These are phyloP conservation scores for Drosophila triauraria DNA, from an alignment of 1,140 invertebrate genomes.

Conservation along the genomic window DNA sequence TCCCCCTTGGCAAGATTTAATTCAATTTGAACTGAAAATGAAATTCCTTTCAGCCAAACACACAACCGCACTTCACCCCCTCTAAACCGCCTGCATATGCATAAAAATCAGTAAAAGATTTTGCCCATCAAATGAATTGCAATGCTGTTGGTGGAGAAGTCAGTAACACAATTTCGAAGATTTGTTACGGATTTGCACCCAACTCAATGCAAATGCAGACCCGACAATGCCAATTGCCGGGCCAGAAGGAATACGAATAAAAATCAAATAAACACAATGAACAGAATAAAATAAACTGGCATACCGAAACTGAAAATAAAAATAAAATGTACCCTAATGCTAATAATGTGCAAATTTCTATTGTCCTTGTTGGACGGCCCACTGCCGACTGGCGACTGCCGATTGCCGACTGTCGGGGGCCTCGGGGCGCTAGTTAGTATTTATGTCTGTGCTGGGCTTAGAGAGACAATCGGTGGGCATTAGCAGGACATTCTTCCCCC, in stretches of 20 bases:
- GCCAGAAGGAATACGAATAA: slow-evolving; percentile 22
- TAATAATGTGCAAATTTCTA: slow-evolving; percentile 74
- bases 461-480: slow-evolving; percentile 44
- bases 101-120: slow-evolving; percentile 62
- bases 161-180: slow-evolving; percentile 73
- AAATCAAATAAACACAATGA: slow-evolving; percentile 41
- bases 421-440: slow-evolving; percentile 67
- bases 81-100: slow-evolving; percentile 24
- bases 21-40: slow-evolving; percentile 45
- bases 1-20: slow-evolving; percentile 38
- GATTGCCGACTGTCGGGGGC: slow-evolving; percentile 13
- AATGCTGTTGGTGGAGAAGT: slow-evolving; percentile 35
- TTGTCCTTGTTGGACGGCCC: slow-evolving; percentile 1
- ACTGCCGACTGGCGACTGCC: slow-evolving; percentile 3
- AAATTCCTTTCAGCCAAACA: slow-evolving; percentile 42
- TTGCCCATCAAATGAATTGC: slow-evolving; percentile 69
- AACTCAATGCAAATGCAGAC: slow-evolving; percentile 52
- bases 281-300: slow-evolving; percentile 31
- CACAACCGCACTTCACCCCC: slow-evolving; percentile 1
- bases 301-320: slow-evolving; percentile 59
- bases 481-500: slow-evolving; percentile 47
- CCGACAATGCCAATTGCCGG: slow-evolving; percentile 35
- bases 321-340: slow-evolving; percentile 69
- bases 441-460: slow-evolving; percentile 59
- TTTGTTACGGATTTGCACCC: slow-evolving; percentile 75